Evolutionary conservation across 2,888 invertebrate genomes (phyloP).

Genomic region (Scaptomyza parva): DNA sequence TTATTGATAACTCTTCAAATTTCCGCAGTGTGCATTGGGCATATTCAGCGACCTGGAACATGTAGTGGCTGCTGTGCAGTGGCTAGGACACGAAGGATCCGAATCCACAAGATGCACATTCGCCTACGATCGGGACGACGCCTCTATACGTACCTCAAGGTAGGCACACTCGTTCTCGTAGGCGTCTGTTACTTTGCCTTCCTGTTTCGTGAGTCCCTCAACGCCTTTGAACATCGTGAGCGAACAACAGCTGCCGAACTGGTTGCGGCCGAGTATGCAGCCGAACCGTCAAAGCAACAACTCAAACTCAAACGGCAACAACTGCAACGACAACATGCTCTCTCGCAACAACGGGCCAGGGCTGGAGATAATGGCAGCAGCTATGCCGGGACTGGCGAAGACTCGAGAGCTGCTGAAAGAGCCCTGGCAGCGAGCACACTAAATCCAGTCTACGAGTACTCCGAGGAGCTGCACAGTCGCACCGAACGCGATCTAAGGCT

Average conservation of each 20-base stretch:
- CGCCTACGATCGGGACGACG: slow-evolving; percentile 82
- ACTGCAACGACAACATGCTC: slow-evolving; percentile 47
- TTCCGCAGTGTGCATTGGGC: not conserved
- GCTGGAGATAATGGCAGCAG: slow-evolving; percentile 27
- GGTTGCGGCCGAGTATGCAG: slow-evolving; percentile 41
- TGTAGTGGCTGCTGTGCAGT: slow-evolving; percentile 43
- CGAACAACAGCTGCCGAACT: slow-evolving; percentile 57
- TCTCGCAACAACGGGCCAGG: slow-evolving; percentile 32
- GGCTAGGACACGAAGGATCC: slow-evolving; percentile 25
- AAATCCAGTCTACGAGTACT: slow-evolving; percentile 85
- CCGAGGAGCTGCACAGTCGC: slow-evolving; percentile 84
- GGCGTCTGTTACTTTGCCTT: slow-evolving; percentile 83
- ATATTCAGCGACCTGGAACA: slow-evolving; percentile 26
- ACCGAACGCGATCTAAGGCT: slow-evolving; percentile 86
- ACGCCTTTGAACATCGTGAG: slow-evolving; percentile 83
- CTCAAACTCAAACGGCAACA: slow-evolving; percentile 68
- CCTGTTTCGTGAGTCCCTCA: slow-evolving; percentile 83
- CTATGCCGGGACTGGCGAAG: slow-evolving; percentile 5
- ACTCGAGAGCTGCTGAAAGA: slow-evolving; percentile 17
- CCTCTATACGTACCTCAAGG: slow-evolving; percentile 82
- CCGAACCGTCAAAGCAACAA: slow-evolving; percentile 71
- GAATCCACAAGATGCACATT: slow-evolving; percentile 74
- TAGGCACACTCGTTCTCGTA: slow-evolving; percentile 77
- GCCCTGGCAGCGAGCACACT: slow-evolving; percentile 73
- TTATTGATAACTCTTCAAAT: too few species aligned